Percentiles rank a stretch among this genome's conserved stretches.
Conservation (phyloP, 2,797 vertebrate species). For the Brachymystax lenok region DNA sequence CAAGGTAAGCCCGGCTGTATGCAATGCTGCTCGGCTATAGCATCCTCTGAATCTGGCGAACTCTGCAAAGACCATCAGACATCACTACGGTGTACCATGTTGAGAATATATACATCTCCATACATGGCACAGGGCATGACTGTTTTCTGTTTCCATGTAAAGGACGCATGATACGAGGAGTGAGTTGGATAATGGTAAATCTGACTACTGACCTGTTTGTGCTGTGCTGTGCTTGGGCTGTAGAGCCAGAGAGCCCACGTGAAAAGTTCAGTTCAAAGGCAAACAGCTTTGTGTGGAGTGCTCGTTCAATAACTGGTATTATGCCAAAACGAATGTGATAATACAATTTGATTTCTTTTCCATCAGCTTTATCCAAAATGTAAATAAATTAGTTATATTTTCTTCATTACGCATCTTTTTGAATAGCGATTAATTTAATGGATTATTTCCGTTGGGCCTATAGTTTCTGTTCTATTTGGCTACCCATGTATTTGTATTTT, state of each 20-base stretch:
- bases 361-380: conserved; percentile 10
- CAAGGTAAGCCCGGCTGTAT: conserved; percentile 83
- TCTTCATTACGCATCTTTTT: conserved; percentile 23
- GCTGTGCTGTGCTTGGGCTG: not conserved
- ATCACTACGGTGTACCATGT: not conserved
- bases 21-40: not conserved
- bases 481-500: not conserved
- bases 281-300: conserved; percentile 28
- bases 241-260: not conserved
- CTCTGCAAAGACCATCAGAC: not conserved
- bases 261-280: not conserved
- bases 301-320: conserved; percentile 37
- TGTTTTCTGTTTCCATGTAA: too few relatives aligned
- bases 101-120: not conserved
- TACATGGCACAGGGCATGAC: not conserved
- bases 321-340: conserved; percentile 35
- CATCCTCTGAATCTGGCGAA: too few relatives aligned
- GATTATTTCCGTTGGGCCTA: not conserved
- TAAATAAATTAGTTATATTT: conserved; percentile 36
- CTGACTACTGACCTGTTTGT: not conserved
- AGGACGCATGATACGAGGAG: not conserved
- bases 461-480: not conserved
- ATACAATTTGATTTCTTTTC: not conserved
- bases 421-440: conserved; percentile 28
- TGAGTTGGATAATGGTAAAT: not conserved